These are phyloP conservation scores for Nephrotoma appendiculata DNA, from an alignment of 2,888 invertebrate species.

Conservation along the genomic window DNA sequence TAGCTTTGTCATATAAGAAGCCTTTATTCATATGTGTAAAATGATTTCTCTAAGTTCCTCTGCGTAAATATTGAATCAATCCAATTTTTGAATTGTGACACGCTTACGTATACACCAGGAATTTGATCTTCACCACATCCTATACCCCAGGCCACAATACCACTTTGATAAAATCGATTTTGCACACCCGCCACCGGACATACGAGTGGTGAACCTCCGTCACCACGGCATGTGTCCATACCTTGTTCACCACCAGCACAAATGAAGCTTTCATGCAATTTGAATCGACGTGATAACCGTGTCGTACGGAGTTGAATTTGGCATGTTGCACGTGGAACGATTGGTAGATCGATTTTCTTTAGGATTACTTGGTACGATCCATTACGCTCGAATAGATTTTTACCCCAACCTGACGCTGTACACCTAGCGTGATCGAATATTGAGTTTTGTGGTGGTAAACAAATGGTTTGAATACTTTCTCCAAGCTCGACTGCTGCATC, in stretches of 20 bases:
- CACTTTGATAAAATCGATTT: constrained; percentile 28
- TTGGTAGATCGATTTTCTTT: constrained; percentile 56
- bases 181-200: constrained; percentile 43
- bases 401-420: constrained; percentile 29
- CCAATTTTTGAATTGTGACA: constrained; percentile 50
- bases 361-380: constrained; percentile 47
- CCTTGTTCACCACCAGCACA: constrained; percentile 65
- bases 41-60: constrained; percentile 15
- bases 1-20: background rate
- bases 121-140: constrained; percentile 51
- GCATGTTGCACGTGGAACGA: constrained; percentile 39
- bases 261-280: constrained; percentile 51
- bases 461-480: constrained; percentile 56
- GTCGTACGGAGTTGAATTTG: constrained; percentile 42
- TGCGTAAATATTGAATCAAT: constrained; percentile 40
- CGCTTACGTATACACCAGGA: constrained; percentile 63
- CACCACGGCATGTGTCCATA: constrained; percentile 61
- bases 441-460: constrained; percentile 39
- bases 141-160: constrained; percentile 73
- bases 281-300: constrained; percentile 49
- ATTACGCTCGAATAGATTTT: constrained; percentile 26
- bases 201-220: constrained; percentile 67
- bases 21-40: constrained; percentile 15
- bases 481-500: constrained; percentile 42
- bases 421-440: constrained; percentile 24